Evolutionary conservation across 2,113 vertebrate genomes (phyloP), one percentile per base, ranked within the genome.

Genomic region (Melanostigma gelatinosum): DNA sequence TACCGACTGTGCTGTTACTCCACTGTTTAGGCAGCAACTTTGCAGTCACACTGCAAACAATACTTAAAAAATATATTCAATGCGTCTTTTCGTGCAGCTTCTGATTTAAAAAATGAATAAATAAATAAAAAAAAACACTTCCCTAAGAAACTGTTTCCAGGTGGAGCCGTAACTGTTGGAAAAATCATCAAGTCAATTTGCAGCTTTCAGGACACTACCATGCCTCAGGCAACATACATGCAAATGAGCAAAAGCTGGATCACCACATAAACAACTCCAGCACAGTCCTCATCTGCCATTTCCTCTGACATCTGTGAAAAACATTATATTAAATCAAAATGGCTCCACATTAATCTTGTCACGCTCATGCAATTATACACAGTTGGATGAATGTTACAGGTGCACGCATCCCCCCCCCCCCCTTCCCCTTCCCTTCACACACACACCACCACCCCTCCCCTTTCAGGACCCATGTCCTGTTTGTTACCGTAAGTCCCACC

Each of bases 381-480:
- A 16, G 2, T 52, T 42, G 46, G 70, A 80, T 77, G 50, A 72
- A 77, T 52, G 36, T 38, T 54, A 74, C 68, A 69, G 57, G 58
- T 85, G 81, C 29, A 44, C 2, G 24, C 44, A 24, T 89, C 74
- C 67, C 84, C 82, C 67, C 15, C 48, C 54, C 54, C 44, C 89
- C 76, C 67, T 82, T 81, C 67, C 13, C 29, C 29, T 29, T 29
- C 46, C 54, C 54, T 1, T 24, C 8, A 22, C 18, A 50, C 48
- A 18, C 52, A 54, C 52, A n/a, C n/a, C 54, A 8, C 58, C 9
- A 13, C 83, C 83, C 79, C 83, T 83, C 90, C 89, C 57, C 79
- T 55, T 89, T 58, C 85, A 90, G 85, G 87, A 85, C 89, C 72
- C 75, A 73, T 58, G 86, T 93, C 93, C 93, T 93, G 93, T 94